Base-by-base conservation (phyloP, 2,113 vertebrate species). In the Poeciliopsis occidentalis region DNA sequence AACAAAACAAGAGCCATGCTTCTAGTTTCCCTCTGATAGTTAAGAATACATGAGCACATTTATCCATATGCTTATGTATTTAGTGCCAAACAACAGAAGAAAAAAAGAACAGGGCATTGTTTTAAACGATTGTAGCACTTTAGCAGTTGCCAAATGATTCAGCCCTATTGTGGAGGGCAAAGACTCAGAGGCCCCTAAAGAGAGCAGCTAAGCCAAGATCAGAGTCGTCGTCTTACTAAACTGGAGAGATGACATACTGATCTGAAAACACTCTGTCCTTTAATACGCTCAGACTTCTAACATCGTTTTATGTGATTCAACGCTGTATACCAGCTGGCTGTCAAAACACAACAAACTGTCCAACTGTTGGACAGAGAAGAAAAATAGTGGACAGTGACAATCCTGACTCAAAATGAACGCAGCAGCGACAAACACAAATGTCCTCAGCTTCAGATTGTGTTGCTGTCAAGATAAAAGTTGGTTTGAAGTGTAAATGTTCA, bases 51-150 rank as follows among this genome's bases (percentile, higher is more conserved):
- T 90, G 85, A 91, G 85, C 79, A 90, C 87, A 73, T 86, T 84
- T 88, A 85, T 90, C 92, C 91, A 92, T 94, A 94, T 92, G 93
- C 85, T 91, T 82, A 82, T 83, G 80, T 87, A 91, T 93, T 94
- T 91, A 80, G 81, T 85, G 91, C 93, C 92, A 94, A 94, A 89
- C 79, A 83, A 79, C 84, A 82, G 75, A 85, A 76, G 57, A 54
- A 44, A 74, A 39, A 37, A 65, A 81, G 83, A 87, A 75, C 81
- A 82, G 82, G 86, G 65, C 87, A 88, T 91, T 93, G 92, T 92
- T 91, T 92, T 85, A 90, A 92, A 91, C 63, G 76, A 88, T 89
- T 74, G 75, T 80, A 85, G 88, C 85, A 89, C 82, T 88, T 83
- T 74, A 76, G 71, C 0, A 73, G 89, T 75, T 89, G 92, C 91